A percentile compares a stretch with the other conserved stretches of the same genome.
Conservation (phyloP, 2,113 vertebrate genomes). For the Mobula birostris region DNA sequence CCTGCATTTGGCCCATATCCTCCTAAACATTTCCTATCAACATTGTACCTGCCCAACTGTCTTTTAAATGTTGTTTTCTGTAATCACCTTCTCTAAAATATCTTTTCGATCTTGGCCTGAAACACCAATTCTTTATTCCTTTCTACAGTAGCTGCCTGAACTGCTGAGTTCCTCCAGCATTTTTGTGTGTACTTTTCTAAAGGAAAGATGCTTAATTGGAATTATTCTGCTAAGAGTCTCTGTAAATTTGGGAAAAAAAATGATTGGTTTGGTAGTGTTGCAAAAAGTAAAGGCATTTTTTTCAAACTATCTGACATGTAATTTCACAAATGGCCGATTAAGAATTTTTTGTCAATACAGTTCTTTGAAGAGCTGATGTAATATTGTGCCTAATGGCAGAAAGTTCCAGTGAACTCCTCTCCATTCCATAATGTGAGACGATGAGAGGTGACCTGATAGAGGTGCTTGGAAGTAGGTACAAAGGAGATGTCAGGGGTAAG, state of each 20-base stretch:
- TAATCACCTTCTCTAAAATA: not conserved
- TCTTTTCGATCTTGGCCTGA: too few relatives aligned
- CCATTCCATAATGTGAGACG: not conserved
- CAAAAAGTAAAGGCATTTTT: not conserved
- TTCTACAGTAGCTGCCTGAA: too few relatives aligned
- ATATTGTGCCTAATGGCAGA: not conserved
- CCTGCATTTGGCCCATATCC: too few relatives aligned
- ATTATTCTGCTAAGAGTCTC: not conserved
- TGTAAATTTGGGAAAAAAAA: not conserved
- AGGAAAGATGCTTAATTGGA: not conserved
- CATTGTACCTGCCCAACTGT: too few relatives aligned
- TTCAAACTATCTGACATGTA: too few relatives aligned
- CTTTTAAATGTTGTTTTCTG: not conserved
- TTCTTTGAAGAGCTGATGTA: not conserved
- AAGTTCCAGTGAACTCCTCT: not conserved
- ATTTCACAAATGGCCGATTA: not conserved
- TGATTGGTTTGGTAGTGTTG: not conserved
- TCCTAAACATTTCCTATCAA: too few relatives aligned
- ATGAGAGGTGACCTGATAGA: too few relatives aligned
- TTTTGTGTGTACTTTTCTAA: too few relatives aligned
- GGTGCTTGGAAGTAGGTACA: too few relatives aligned
- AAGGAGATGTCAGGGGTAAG: too few relatives aligned
- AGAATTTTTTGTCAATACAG: not conserved
- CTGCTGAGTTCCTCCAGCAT: too few relatives aligned
- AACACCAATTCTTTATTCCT: too few relatives aligned